Conservation (phyloP, 92 coral and sea anemone species). For the Parazoanthus atlanticus region DNA sequence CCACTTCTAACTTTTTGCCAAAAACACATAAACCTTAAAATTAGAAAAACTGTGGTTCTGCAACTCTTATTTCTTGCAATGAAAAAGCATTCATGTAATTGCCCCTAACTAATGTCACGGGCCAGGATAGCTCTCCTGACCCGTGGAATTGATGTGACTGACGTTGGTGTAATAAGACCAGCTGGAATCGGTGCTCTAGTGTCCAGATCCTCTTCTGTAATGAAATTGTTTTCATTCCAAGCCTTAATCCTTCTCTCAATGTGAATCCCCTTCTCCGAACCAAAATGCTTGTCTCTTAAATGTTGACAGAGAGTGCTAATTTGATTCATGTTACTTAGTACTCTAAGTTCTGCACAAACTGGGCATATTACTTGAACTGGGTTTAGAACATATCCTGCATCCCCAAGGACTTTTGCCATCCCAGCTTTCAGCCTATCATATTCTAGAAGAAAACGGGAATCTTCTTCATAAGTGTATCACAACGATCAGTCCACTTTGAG, state of each 20-base stretch:
- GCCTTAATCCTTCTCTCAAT: constrained; percentile 39
- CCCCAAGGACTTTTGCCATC: constrained; percentile 20
- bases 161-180: constrained; percentile 1
- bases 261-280: constrained; percentile 3
- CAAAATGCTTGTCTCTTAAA: constrained; percentile 54
- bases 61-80: too few relatives aligned
- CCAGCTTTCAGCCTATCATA: constrained; percentile 32
- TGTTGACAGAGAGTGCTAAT: constrained; percentile 28
- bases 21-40: too few relatives aligned
- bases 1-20: too few relatives aligned
- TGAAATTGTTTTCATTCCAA: constrained; percentile 66
- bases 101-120: constrained; percentile 83
- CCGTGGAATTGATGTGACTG: constrained; percentile 49
- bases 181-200: constrained; percentile 45
- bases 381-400: constrained; percentile 21
- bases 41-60: too few relatives aligned
- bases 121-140: constrained; percentile 79
- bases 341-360: background rate
- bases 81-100: constrained; percentile 46
- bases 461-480: constrained; percentile 42
- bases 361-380: constrained; percentile 39
- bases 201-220: constrained; percentile 48
- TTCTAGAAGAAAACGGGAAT: constrained; percentile 42
- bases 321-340: background rate
- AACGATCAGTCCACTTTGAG: constrained; percentile 51